A percentile compares a stretch with the other conserved stretches of the same genome.
These are phyloP conservation scores for Butorides virescens DNA, from an alignment of 2,113 vertebrate genomes.

Conservation along the genomic window DNA sequence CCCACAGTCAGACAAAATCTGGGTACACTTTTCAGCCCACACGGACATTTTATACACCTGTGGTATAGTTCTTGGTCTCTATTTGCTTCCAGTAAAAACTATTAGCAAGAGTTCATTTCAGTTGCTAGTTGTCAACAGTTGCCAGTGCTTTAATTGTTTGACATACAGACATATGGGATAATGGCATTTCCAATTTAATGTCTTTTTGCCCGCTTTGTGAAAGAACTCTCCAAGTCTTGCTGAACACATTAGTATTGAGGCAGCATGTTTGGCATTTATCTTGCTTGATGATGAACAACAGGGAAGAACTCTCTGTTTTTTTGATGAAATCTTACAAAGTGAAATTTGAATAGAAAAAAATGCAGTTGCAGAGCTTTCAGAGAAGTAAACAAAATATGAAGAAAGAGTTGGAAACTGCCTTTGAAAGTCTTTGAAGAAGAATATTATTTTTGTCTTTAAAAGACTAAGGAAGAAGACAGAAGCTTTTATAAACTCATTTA, in stretches of 20 bases:
- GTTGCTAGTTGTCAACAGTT: neutral
- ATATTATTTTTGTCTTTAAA: neutral
- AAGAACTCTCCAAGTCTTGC: neutral
- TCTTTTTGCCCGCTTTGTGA: neutral
- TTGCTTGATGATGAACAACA: slow-evolving; percentile 5
- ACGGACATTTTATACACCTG: neutral
- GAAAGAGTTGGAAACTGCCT: neutral
- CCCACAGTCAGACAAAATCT: neutral
- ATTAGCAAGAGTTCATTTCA: neutral
- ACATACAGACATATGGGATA: neutral
- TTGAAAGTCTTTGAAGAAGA: slow-evolving; percentile 37
- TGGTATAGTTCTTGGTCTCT: neutral
- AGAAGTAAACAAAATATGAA: slow-evolving; percentile 39
- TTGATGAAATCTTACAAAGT: slow-evolving; percentile 8
- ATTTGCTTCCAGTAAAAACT: slow-evolving; percentile 5
- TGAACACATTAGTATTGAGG: slow-evolving; percentile 6
- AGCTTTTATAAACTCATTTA: neutral
- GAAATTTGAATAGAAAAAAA: slow-evolving; percentile 30
- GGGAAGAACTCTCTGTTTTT: neutral
- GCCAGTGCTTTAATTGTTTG: slow-evolving; percentile 11
- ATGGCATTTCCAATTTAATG: slow-evolving; percentile 33
- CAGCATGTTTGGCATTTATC: slow-evolving; percentile 14
- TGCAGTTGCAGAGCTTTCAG: slow-evolving; percentile 11
- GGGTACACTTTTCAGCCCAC: neutral
- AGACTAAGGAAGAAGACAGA: neutral